phyloP scores from a whole-genome alignment of 2,888 invertebrate species.

The Eupithecia dodoneata region DNA sequence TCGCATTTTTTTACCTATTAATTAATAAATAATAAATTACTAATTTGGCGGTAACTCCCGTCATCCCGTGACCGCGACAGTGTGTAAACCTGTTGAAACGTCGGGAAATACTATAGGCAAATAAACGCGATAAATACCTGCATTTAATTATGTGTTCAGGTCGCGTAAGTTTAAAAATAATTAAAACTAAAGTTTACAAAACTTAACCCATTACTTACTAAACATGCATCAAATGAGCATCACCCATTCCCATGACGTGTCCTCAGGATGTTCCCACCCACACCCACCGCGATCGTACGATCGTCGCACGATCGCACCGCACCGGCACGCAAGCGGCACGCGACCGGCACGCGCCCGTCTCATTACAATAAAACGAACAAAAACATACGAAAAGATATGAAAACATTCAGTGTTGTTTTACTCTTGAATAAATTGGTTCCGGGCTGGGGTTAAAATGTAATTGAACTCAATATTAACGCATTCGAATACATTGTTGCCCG shows the following conservation, averaged over 20 bases:
- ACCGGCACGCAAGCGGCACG: constrained; percentile 65
- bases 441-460: constrained; percentile 77
- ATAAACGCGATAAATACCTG: no score
- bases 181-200: not conserved
- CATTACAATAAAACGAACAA: constrained; percentile 75
- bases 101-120: no score
- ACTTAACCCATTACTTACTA: constrained; percentile 15
- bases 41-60: no score
- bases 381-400: constrained; percentile 69
- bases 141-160: no score
- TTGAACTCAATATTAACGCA: constrained; percentile 79
- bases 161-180: no score
- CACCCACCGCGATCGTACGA: constrained; percentile 54
- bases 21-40: no score
- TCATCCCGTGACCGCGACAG: no score
- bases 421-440: constrained; percentile 78
- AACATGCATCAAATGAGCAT: constrained; percentile 40
- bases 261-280: constrained; percentile 79
- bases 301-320: constrained; percentile 29
- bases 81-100: no score
- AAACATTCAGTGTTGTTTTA: constrained; percentile 71
- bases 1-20: no score
- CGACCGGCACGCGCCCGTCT: constrained; percentile 60
- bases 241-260: constrained; percentile 70
- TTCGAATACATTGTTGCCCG: constrained; percentile 38